Conservation (phyloP, 2,113 vertebrate species). For the Bagarius yarrelli region DNA sequence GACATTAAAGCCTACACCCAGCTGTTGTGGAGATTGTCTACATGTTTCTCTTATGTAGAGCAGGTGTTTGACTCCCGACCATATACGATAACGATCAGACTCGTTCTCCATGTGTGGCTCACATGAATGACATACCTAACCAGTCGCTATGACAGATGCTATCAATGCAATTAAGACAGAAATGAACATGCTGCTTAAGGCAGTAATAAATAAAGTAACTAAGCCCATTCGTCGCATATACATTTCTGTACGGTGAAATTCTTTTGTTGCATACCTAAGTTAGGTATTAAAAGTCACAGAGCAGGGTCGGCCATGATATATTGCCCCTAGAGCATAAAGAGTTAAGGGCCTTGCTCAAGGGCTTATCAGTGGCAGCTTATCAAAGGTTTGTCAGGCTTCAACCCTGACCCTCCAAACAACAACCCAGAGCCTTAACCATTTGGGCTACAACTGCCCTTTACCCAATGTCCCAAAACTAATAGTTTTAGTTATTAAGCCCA, state of each 20-base stretch:
- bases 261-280: too few species aligned
- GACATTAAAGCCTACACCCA: conserved; percentile 17
- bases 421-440: too few species aligned
- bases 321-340: too few species aligned
- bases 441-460: too few species aligned
- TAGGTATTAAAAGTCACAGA: too few species aligned
- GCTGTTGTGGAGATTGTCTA: conserved; percentile 6
- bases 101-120: background rate
- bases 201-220: background rate
- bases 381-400: too few species aligned
- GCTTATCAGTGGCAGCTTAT: too few species aligned
- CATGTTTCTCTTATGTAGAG: conserved; percentile 9
- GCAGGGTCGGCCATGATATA: too few species aligned
- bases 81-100: conserved; percentile 1
- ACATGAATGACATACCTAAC: background rate
- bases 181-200: conserved; percentile 27
- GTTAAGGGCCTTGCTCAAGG: too few species aligned
- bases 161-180: background rate
- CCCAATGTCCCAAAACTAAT: background rate
- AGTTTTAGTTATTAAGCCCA: conserved; percentile 34
- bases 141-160: background rate
- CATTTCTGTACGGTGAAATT: too few species aligned
- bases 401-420: too few species aligned
- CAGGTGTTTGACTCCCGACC: conserved; percentile 26
- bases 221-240: too few species aligned